Base-by-base conservation (phyloP, 2,888 invertebrate genomes). In the Thecocarcelia acutangulata region DNA sequence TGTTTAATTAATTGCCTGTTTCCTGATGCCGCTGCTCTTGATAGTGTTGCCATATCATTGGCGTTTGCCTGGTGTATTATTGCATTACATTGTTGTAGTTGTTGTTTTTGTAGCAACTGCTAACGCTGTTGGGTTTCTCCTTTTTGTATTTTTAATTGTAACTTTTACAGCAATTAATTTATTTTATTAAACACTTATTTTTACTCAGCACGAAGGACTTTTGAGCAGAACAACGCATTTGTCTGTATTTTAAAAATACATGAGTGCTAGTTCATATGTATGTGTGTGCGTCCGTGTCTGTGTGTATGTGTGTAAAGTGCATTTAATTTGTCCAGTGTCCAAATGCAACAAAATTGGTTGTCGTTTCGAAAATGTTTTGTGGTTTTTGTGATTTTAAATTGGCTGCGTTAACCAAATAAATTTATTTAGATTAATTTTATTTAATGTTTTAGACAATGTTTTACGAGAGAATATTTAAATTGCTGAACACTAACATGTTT, bases 1-100 rank as follows among this genome's bases (percentile, higher is more conserved):
- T 86, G 84, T 87, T 86, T 85, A 88, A 88, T 88, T 88, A 88
- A 88, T 88, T 88, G 87, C 74, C 82, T 78, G 82, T 82, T 82
- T 82, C 78, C 82, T 64, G 78, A 40, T 74, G 69, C 74, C 59
- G 80, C 46, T 44, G 72, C 40, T 64, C 63, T 28, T 58, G 50
- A 64, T 66, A 54, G 68, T 66, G 82, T 63, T 82, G 74, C 82
- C 82, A 78, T 82, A 82, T 78, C 78, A 74, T 48, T 46, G 54
- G 37, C 50, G 46, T 63, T 48, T 33, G 63, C 44, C 61, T 83
- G 74, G 17, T 40, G 48, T 74, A 66, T 24, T 33, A 8, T 66
- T 58, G 24, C 74, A 42, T 66, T 66, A 66, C 74, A 48, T 11
- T 37, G 15, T 21, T 28, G 9, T 28, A 11, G 33, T 44, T 28